These are phyloP conservation scores for Malurus elegans DNA, from an alignment of 2,113 vertebrate species.

Conservation along the genomic window DNA sequence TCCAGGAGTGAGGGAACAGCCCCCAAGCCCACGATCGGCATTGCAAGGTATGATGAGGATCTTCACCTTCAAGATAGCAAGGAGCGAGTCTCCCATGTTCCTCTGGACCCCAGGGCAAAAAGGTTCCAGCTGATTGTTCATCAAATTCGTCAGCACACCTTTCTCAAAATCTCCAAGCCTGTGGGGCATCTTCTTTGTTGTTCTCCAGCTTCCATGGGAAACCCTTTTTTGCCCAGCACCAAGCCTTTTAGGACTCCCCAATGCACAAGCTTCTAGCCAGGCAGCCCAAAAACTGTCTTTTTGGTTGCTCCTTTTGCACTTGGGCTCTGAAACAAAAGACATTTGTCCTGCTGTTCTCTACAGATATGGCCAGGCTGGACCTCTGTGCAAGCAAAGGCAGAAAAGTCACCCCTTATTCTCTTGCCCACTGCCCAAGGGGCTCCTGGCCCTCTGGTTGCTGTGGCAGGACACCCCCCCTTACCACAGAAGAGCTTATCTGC, in stretches of 20 bases:
- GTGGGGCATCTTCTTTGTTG: not conserved
- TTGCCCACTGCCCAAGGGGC: not conserved
- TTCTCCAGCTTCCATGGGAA: not conserved
- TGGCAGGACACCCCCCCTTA: no score
- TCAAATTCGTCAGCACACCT: not conserved
- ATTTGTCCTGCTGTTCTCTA: not conserved
- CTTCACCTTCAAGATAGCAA: not conserved
- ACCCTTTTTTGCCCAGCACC: not conserved
- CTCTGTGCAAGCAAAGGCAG: not conserved
- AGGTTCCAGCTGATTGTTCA: not conserved
- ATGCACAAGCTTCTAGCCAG: not conserved
- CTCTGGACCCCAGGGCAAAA: not conserved
- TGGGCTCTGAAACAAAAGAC: not conserved
- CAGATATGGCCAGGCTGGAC: not conserved
- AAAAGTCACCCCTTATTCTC: not conserved
- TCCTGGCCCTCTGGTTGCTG: not conserved
- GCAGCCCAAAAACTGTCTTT: not conserved
- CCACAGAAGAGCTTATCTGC: no score
- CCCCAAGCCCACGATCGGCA: not conserved
- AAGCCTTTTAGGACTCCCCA: not conserved
- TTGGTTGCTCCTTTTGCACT: not conserved
- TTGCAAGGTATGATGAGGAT: not conserved
- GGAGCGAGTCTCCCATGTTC: not conserved
- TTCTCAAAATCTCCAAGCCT: not conserved
- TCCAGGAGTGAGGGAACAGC: accelerated